These are phyloP conservation scores for Danaus chrysippus DNA, from an alignment of 2,888 invertebrate species.

Conservation along the genomic window DNA sequence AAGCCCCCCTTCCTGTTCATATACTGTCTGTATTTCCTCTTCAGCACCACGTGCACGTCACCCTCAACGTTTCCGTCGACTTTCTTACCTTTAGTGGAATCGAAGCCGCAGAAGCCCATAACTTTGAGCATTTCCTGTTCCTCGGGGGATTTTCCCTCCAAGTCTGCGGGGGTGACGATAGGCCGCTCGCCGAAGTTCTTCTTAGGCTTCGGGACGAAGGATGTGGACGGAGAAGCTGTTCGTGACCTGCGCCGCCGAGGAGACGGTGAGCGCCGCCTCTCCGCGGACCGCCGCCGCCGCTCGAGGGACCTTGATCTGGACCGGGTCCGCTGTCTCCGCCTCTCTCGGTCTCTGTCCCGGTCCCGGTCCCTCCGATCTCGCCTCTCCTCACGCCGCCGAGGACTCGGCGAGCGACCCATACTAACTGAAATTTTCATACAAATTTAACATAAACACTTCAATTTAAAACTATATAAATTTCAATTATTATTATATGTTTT, in stretches of 20 bases:
- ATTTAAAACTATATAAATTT: conserved; percentile 14
- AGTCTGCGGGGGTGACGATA: conserved; percentile 87
- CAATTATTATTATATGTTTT: neutral
- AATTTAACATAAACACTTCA: conserved; percentile 21
- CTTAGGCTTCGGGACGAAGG: conserved; percentile 59
- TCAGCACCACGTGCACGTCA: conserved; percentile 96
- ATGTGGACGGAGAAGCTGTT: conserved; percentile 61
- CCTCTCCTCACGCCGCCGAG: conserved; percentile 66
- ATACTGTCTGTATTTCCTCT: conserved; percentile 98
- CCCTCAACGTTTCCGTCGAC: conserved; percentile 96
- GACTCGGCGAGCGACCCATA: conserved; percentile 76
- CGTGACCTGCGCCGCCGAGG: conserved; percentile 55
- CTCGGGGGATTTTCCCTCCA: conserved; percentile 93
- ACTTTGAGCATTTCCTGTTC: conserved; percentile 96
- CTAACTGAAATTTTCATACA: conserved; percentile 37
- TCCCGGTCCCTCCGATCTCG: conserved; percentile 43
- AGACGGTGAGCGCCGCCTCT: conserved; percentile 48
- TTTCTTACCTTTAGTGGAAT: conserved; percentile 97
- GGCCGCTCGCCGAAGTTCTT: conserved; percentile 79
- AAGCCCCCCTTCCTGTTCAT: conserved; percentile 99
- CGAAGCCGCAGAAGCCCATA: conserved; percentile 98
- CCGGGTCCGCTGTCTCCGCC: conserved; percentile 61
- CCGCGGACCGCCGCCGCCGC: conserved; percentile 68
- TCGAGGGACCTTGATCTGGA: conserved; percentile 69
- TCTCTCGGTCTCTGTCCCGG: conserved; percentile 62